Evolutionary conservation across 2,797 vertebrate species (phyloP).

Genomic region (Spondyliosoma cantharus): DNA sequence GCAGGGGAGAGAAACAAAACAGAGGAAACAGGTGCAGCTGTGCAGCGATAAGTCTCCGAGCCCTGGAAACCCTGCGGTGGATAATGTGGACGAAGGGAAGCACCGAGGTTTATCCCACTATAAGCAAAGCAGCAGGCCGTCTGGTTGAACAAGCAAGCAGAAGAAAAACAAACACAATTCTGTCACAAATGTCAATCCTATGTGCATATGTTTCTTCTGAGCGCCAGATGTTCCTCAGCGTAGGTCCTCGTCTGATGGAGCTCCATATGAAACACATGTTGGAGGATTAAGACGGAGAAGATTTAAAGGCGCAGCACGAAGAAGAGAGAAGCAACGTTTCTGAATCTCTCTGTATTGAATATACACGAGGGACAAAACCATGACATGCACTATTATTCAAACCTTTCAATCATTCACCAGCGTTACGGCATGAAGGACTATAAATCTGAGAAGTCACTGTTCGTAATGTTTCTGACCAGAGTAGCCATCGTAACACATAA

Average conservation of each 20-base stretch:
- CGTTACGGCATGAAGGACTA: neutral
- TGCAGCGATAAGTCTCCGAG: slow-evolving; percentile 67
- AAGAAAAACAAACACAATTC: slow-evolving; percentile 65
- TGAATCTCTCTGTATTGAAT: neutral
- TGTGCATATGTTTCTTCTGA: slow-evolving; percentile 51
- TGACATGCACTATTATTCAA: neutral
- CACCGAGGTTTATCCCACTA: slow-evolving; percentile 65
- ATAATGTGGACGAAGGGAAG: slow-evolving; percentile 74
- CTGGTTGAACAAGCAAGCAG: slow-evolving; percentile 68
- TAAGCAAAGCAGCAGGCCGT: slow-evolving; percentile 72
- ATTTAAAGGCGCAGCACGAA: slow-evolving; percentile 16
- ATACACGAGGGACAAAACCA: too few species aligned
- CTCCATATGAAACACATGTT: slow-evolving; percentile 16
- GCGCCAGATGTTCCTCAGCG: slow-evolving; percentile 64
- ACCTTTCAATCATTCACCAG: neutral
- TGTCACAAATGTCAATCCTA: slow-evolving; percentile 51
- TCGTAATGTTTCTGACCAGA: neutral
- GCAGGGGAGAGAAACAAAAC: slow-evolving; percentile 56
- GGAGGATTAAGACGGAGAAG: neutral
- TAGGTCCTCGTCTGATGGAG: slow-evolving; percentile 46
- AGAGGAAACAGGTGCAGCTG: slow-evolving; percentile 84
- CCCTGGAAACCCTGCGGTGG: slow-evolving; percentile 71
- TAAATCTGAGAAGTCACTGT: neutral
- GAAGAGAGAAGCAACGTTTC: neutral
- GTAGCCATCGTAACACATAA: neutral